Base-by-base conservation (phyloP, 2,888 invertebrate genomes). In the Lasioglossum zephyrum region DNA sequence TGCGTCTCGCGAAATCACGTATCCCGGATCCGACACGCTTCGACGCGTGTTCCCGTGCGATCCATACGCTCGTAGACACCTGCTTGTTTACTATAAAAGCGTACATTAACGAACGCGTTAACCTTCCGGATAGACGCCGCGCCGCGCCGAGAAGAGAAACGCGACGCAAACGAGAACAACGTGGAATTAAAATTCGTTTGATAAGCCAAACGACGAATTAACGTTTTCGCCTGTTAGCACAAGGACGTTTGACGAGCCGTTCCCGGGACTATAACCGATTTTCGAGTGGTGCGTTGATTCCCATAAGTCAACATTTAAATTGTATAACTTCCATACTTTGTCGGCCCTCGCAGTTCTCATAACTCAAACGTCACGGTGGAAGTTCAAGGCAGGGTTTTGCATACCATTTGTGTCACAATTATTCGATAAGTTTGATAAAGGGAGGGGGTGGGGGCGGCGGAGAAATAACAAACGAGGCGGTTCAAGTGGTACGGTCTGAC, bases 241-340 rank as follows among this genome's bases (percentile, higher is more conserved):
- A n/a, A 39, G 22, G 41, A 81, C 47, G 69, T 47, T 49, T 31
- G 44, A 26, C 31, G 18, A 31, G 11, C 47, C 44, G 49, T 9
- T 72, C 31, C 63, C 26, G 26, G 13, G 31, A 49, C 36, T n/a
- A 4, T 74, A 74, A 74, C 39, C 73, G 73, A 74, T 74, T 74
- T 49, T 57, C 73, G 36, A 74, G 22, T n/a, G 49, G 49, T 31
- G 36, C 73, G 26, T 13, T 47, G 36, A 49, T 57, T 63, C 53
- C 36, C 76, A 81, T 76, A 72, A 81, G 41, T 81, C 81, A 81
- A 81, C 60, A 72, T 76, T 80, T 66, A 80, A 74, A 80, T 75
- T 66, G 39, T 49, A 57, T 75, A 74, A 72, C 53, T 66, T 77
- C 36, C 36, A 70, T 36, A 31, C 63, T 18, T 18, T 63, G 63